Conservation (phyloP, 2,888 invertebrate species). For the Baronia brevicornis region DNA sequence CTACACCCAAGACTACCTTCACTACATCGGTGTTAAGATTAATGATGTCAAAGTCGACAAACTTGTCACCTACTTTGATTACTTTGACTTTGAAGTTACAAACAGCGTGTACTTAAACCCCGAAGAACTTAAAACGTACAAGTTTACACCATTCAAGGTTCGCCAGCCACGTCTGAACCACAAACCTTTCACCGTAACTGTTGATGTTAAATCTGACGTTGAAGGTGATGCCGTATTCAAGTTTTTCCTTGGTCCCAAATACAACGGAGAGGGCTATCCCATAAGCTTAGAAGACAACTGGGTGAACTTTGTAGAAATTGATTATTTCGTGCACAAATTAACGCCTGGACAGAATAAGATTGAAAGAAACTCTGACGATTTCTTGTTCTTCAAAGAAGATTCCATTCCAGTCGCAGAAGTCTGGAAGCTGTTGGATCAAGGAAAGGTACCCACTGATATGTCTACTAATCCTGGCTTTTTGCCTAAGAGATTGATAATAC, state of each 20-base stretch:
- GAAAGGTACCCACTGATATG: slow-evolving; percentile 67
- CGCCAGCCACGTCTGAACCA: slow-evolving; percentile 83
- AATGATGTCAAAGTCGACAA: slow-evolving; percentile 77
- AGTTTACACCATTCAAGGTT: slow-evolving; percentile 63
- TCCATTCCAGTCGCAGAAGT: slow-evolving; percentile 76
- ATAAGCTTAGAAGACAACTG: slow-evolving; percentile 71
- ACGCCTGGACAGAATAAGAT: slow-evolving; percentile 78
- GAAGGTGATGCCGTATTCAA: slow-evolving; percentile 75
- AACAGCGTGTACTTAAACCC: slow-evolving; percentile 58
- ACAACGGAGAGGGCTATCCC: slow-evolving; percentile 71
- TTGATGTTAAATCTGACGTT: slow-evolving; percentile 77
- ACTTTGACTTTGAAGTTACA: slow-evolving; percentile 77
- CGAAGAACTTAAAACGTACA: slow-evolving; percentile 43
- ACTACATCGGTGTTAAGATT: slow-evolving; percentile 77
- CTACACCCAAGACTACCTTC: slow-evolving; percentile 74
- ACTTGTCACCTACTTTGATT: slow-evolving; percentile 79
- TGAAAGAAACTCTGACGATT: slow-evolving; percentile 78
- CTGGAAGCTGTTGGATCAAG: slow-evolving; percentile 72
- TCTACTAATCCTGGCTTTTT: slow-evolving; percentile 73
- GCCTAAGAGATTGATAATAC: slow-evolving; percentile 82
- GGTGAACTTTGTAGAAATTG: slow-evolving; percentile 77
- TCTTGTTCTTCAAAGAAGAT: slow-evolving; percentile 77
- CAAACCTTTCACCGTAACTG: slow-evolving; percentile 78
- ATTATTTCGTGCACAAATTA: slow-evolving; percentile 76
- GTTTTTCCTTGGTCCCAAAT: slow-evolving; percentile 82